Conservation (phyloP, 2,113 vertebrate species). For the Puntigrus tetrazona region DNA sequence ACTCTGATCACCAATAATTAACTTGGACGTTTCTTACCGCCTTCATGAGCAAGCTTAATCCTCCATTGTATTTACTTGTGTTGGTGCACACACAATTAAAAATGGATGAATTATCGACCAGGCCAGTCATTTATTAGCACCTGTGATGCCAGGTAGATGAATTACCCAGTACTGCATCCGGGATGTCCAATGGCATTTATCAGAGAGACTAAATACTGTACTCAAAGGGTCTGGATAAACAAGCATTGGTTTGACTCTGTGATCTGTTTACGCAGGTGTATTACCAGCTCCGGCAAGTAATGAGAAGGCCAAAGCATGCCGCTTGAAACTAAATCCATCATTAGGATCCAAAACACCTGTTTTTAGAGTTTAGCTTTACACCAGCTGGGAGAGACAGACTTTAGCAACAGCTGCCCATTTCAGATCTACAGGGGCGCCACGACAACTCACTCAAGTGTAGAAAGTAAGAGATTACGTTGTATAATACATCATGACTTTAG, state of each 20-base stretch:
- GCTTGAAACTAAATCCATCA: constrained; percentile 47
- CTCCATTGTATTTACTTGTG: constrained; percentile 60
- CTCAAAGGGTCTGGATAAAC: constrained; percentile 1
- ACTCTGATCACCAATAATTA: constrained; percentile 72
- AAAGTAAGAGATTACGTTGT: background rate
- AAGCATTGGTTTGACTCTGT: constrained; percentile 21
- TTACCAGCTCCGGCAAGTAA: constrained; percentile 23
- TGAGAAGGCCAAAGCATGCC: constrained; percentile 23
- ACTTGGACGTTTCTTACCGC: constrained; percentile 69
- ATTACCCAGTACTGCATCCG: background rate
- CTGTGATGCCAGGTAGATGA: background rate
- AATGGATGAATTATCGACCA: constrained; percentile 11
- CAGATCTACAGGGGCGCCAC: background rate
- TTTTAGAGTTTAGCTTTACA: constrained; percentile 40
- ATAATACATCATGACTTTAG: background rate
- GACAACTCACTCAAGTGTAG: constrained; percentile 1
- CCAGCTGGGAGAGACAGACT: constrained; percentile 29
- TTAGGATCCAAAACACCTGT: constrained; percentile 56
- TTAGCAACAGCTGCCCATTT: constrained; percentile 39
- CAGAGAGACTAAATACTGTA: constrained; percentile 1
- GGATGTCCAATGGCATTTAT: background rate
- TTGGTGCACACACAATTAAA: constrained; percentile 46
- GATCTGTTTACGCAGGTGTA: constrained; percentile 47
- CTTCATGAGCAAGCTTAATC: constrained; percentile 68
- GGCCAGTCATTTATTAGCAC: background rate